These are phyloP conservation scores for Vollenhovia emeryi DNA, from an alignment of 1,140 invertebrate genomes.

Conservation along the genomic window DNA sequence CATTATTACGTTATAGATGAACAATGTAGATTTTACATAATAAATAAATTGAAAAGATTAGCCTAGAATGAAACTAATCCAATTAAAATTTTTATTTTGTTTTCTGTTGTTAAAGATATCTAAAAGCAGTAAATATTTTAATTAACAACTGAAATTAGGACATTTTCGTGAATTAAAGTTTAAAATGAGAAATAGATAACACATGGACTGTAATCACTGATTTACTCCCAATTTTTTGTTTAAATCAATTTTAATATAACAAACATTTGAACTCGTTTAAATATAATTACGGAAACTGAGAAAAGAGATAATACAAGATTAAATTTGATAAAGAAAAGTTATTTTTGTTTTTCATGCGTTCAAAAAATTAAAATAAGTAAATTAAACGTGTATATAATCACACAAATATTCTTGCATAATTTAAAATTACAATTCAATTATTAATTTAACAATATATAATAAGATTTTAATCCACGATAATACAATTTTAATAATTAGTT, in stretches of 20 bases:
- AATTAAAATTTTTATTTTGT: neutral
- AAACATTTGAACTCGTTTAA: neutral
- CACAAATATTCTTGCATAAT: neutral
- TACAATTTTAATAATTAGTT: neutral
- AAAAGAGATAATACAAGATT: neutral
- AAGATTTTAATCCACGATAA: neutral
- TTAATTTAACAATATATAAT: neutral
- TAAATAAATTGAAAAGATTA: neutral
- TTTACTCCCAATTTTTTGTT: neutral
- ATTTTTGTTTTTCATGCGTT: neutral
- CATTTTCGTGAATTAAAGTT: neutral
- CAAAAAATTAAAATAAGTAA: neutral
- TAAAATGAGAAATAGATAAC: neutral
- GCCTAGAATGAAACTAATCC: neutral
- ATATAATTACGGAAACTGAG: neutral
- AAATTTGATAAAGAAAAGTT: neutral
- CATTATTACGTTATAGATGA: neutral
- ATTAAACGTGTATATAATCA: neutral
- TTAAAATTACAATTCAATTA: neutral
- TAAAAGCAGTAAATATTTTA: neutral
- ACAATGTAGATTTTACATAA: too few species aligned
- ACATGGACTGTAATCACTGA: neutral
- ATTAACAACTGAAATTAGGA: neutral
- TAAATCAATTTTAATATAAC: neutral
- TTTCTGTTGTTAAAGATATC: neutral